phyloP scores from a whole-genome alignment of 1,140 invertebrate genomes.

The Rhynchophorus ferrugineus region DNA sequence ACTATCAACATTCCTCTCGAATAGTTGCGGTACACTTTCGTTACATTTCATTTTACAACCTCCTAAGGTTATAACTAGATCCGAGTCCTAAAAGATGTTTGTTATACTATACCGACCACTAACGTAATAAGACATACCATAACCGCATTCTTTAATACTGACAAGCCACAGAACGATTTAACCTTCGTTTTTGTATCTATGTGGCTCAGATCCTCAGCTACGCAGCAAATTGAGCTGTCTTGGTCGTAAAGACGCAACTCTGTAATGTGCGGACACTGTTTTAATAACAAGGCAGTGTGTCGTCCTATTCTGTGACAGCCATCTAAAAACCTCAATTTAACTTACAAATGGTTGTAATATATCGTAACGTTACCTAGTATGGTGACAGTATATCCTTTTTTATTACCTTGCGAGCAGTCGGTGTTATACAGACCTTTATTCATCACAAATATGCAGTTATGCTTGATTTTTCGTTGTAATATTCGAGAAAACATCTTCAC shows the following conservation, averaged over 20 bases:
- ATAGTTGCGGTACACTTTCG: constrained; percentile 26
- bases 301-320: constrained; percentile 94
- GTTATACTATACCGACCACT: neutral
- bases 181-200: constrained; percentile 85
- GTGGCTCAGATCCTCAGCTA: constrained; percentile 94
- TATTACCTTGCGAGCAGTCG: no score
- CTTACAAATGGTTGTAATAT: no score
- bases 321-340: constrained; percentile 78
- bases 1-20: constrained; percentile 33
- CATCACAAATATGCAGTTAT: constrained; percentile 10
- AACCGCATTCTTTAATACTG: constrained; percentile 54
- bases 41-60: constrained; percentile 26
- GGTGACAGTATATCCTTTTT: constrained; percentile 10
- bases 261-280: constrained; percentile 75
- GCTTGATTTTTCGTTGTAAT: no score
- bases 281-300: constrained; percentile 86
- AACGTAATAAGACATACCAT: constrained; percentile 16
- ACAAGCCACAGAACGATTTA: constrained; percentile 65
- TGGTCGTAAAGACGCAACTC: constrained; percentile 89
- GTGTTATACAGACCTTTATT: no score
- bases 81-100: constrained; percentile 24
- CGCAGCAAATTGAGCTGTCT: constrained; percentile 80
- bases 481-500: constrained; percentile 9
- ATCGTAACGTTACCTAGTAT: constrained; percentile 13
- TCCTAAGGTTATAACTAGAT: constrained; percentile 32